These are phyloP conservation scores for Atta colombica DNA, from an alignment of 1,140 invertebrate species.

Conservation along the genomic window DNA sequence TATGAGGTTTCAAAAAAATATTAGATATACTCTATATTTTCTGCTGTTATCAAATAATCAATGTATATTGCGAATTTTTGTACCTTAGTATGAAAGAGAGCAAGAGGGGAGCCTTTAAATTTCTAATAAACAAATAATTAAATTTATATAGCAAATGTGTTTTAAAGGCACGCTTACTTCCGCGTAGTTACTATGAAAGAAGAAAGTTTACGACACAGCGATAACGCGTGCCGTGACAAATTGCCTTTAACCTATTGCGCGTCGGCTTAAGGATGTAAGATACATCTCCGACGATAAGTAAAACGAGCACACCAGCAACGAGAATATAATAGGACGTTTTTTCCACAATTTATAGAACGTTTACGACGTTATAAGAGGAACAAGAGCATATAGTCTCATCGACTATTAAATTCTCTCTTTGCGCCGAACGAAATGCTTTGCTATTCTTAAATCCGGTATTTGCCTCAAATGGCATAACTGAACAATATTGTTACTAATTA, in stretches of 20 bases:
- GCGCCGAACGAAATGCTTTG: conserved; percentile 19
- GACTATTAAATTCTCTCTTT: conserved; percentile 61
- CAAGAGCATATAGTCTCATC: conserved; percentile 28
- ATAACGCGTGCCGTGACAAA: conserved; percentile 56
- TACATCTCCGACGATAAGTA: conserved; percentile 56
- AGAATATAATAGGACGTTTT: conserved; percentile 63
- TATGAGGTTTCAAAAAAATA: background rate
- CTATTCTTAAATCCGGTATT: conserved; percentile 10
- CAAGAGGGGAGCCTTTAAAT: background rate
- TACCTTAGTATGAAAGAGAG: background rate
- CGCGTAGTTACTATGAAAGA: conserved; percentile 36
- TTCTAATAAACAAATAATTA: conserved; percentile 41
- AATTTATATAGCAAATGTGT: conserved; percentile 18
- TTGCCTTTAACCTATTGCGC: conserved; percentile 61
- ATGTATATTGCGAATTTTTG: background rate
- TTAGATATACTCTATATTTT: background rate
- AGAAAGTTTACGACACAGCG: conserved; percentile 43
- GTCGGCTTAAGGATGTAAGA: conserved; percentile 54
- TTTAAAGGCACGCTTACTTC: conserved; percentile 19
- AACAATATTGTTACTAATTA: conserved; percentile 10
- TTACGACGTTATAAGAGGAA: background rate
- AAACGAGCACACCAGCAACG: conserved; percentile 54
- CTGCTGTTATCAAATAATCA: conserved; percentile 3
- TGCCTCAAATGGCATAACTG: background rate
- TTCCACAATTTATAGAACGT: conserved; percentile 58